phyloP scores from a whole-genome alignment of 2,113 vertebrate species.

The Gila orcuttii region DNA sequence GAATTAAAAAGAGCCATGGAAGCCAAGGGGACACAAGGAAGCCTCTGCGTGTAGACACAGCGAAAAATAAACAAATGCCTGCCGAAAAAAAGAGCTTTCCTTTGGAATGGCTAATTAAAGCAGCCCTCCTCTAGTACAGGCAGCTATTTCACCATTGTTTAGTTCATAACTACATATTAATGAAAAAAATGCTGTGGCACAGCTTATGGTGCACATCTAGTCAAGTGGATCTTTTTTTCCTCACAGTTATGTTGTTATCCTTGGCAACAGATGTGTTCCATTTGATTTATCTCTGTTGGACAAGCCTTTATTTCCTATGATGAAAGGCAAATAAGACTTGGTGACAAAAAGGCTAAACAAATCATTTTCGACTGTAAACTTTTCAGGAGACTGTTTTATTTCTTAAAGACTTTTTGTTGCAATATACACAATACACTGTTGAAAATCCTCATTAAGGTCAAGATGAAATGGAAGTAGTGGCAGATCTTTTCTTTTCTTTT shows the following conservation, averaged over 20 bases:
- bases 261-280: conserved; percentile 14
- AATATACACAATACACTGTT: not conserved
- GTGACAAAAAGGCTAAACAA: conserved; percentile 19
- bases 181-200: conserved; percentile 2
- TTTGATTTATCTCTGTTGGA: conserved; percentile 9
- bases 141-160: conserved; percentile 43
- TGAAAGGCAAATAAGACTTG: not conserved
- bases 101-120: conserved; percentile 78
- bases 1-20: conserved; percentile 60
- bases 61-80: conserved; percentile 74
- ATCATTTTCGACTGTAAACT: not conserved
- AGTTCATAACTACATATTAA: conserved; percentile 34
- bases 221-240: not conserved
- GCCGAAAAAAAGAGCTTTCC: conserved; percentile 74
- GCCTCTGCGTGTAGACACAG: conserved; percentile 67
- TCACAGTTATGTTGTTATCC: not conserved
- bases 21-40: conserved; percentile 73
- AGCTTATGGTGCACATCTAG: conserved; percentile 15
- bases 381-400: not conserved
- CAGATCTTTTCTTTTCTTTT: not conserved
- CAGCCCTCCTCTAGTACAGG: conserved; percentile 60
- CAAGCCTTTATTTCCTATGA: conserved; percentile 11
- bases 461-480: not conserved
- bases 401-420: not conserved
- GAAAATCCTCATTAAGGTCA: not conserved